phyloP scores from a whole-genome alignment of 2,888 invertebrate species.

The Microplitis manilae region DNA sequence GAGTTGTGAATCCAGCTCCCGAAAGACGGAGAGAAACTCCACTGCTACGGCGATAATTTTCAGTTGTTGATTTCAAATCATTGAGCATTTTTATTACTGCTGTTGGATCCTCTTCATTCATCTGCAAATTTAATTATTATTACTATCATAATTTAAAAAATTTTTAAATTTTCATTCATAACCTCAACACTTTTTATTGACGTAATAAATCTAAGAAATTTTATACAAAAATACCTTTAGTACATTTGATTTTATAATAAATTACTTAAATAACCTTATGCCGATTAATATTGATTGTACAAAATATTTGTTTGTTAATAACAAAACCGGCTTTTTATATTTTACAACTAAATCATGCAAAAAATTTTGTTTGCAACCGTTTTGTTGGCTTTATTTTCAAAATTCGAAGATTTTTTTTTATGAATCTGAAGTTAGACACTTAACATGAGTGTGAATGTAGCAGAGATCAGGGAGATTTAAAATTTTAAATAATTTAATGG shows the following conservation, averaged over 20 bases:
- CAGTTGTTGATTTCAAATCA: constrained; percentile 62
- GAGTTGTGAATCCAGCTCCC: constrained; percentile 43
- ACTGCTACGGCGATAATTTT: constrained; percentile 55
- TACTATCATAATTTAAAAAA: too few relatives aligned
- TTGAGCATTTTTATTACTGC: constrained; percentile 67
- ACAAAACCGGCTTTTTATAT: neutral
- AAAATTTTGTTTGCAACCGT: neutral
- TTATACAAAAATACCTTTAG: neutral
- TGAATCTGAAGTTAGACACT: too few relatives aligned
- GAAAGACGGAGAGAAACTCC: constrained; percentile 55
- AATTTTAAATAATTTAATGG: too few relatives aligned
- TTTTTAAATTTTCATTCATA: neutral
- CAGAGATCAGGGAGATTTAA: too few relatives aligned
- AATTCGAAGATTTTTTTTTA: neutral
- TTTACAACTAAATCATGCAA: neutral
- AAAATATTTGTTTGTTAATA: neutral
- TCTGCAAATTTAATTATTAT: constrained; percentile 49
- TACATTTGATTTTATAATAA: neutral
- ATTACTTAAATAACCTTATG: neutral
- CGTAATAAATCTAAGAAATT: neutral
- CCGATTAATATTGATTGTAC: neutral
- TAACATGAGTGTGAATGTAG: too few relatives aligned
- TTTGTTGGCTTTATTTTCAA: neutral
- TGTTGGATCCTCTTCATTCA: constrained; percentile 66
- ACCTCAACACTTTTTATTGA: neutral